Conservation (phyloP, 1,140 invertebrate species). For the Atopsyche davidsoni region DNA sequence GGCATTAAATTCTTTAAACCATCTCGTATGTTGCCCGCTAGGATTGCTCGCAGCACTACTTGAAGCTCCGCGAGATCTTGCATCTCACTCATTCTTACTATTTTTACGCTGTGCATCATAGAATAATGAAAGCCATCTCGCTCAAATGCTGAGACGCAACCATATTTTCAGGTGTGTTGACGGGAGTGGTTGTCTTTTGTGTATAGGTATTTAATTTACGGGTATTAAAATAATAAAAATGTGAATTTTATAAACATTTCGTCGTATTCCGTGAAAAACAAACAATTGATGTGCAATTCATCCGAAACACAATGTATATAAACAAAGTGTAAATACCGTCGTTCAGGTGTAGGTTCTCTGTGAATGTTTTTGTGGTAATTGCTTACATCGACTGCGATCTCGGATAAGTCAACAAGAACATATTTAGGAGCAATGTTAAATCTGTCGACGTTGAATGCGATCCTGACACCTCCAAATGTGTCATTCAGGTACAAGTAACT, state of each 20-base stretch:
- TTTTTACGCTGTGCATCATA: conserved; percentile 18
- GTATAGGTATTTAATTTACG: conserved; percentile 23
- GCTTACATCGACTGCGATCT: conserved; percentile 22
- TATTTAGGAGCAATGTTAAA: conserved; percentile 10
- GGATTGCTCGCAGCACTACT: conserved; percentile 13
- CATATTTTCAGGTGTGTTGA: conserved; percentile 27
- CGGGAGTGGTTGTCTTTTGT: conserved; percentile 25
- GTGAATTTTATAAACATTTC: conserved; percentile 18
- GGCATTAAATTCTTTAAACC: conserved; percentile 9
- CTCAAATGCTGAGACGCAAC: conserved; percentile 25
- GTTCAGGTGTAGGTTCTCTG: conserved; percentile 16
- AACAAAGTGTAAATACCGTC: conserved; percentile 4
- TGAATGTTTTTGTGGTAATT: conserved; percentile 25
- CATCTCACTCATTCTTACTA: conserved; percentile 23
- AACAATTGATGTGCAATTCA: background rate
- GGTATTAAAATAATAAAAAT: conserved; percentile 24
- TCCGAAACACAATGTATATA: background rate
- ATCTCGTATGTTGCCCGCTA: conserved; percentile 13
- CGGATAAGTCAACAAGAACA: conserved; percentile 16
- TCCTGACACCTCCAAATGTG: conserved; percentile 13
- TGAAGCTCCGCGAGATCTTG: conserved; percentile 6
- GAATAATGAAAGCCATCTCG: conserved; percentile 24
- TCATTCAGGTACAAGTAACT: conserved; percentile 22
- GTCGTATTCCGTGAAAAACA: background rate
- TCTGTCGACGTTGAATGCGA: conserved; percentile 7